A percentile compares a stretch with the other conserved stretches of the same genome.
Conservation (phyloP, 1,140 invertebrate genomes). For the Macrotrachela quadricornifera region DNA sequence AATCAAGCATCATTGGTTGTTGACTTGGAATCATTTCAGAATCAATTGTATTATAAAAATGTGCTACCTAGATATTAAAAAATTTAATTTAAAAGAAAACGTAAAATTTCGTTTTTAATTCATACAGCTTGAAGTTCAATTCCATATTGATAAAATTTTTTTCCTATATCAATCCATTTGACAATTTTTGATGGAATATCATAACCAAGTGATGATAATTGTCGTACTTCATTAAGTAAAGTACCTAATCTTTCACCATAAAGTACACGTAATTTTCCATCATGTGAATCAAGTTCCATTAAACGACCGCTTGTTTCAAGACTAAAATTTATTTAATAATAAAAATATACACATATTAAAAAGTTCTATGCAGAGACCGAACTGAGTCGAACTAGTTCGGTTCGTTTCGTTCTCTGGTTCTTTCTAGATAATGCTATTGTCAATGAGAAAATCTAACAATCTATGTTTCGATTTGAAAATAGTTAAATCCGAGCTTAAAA, state of each 20-base stretch:
- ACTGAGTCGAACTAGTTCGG: no score
- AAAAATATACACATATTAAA: no score
- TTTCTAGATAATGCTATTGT: no score
- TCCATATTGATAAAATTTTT: conserved; percentile 56
- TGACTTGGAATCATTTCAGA: conserved; percentile 87
- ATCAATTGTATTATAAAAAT: conserved; percentile 92
- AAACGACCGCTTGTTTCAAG: conserved; percentile 49
- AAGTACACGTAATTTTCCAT: conserved; percentile 59
- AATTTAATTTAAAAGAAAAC: background rate
- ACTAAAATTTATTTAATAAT: no score
- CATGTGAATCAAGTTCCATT: conserved; percentile 47
- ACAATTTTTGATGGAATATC: conserved; percentile 49
- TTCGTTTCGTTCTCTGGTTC: no score
- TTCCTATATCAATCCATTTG: conserved; percentile 40
- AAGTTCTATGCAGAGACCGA: no score
- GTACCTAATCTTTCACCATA: conserved; percentile 57
- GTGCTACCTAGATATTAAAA: conserved; percentile 48
- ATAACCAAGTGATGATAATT: conserved; percentile 50
- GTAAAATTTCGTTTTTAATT: background rate
- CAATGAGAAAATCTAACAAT: no score
- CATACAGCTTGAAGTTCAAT: conserved; percentile 20
- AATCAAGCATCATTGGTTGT: conserved; percentile 76
- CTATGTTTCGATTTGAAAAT: no score
- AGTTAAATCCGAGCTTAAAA: no score
- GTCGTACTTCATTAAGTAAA: conserved; percentile 57